These are phyloP conservation scores for Branchellion lobata DNA, from an alignment of 2,888 invertebrate species.

Conservation along the genomic window DNA sequence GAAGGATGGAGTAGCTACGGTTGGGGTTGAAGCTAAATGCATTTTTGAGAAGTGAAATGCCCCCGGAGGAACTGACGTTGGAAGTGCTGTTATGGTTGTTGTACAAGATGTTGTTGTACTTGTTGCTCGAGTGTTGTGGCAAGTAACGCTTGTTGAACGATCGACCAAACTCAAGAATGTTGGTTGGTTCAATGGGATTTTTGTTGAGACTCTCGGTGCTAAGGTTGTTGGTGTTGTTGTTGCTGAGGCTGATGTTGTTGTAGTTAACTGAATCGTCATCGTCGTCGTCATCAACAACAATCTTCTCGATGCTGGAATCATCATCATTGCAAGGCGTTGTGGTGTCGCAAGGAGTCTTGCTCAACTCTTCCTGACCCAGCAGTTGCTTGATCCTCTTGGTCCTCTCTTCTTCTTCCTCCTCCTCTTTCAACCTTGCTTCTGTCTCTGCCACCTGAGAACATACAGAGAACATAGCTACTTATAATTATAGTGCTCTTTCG, in stretches of 20 bases:
- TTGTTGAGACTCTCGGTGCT: no score
- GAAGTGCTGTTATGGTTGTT: neutral
- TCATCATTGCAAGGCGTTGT: neutral
- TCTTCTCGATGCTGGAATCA: neutral
- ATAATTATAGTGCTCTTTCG: no score
- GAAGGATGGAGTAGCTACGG: neutral
- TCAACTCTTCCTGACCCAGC: neutral
- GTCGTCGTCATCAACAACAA: neutral
- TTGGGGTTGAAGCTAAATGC: neutral
- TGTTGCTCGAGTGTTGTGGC: neutral
- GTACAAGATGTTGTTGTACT: neutral
- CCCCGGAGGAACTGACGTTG: neutral
- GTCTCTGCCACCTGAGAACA: neutral
- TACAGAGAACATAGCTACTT: neutral
- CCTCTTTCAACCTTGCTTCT: slow-evolving; percentile 1
- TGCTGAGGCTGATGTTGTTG: neutral
- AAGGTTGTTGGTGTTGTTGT: neutral
- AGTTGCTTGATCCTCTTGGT: neutral
- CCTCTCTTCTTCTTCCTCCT: slow-evolving; percentile 18
- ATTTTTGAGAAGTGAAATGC: slow-evolving; percentile 1
- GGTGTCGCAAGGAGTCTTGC: neutral
- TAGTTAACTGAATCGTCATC: neutral
- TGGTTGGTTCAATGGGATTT: neutral
- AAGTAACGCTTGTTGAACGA: neutral
- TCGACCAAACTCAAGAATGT: slow-evolving; percentile 5